Evolutionary conservation across 2,888 invertebrate genomes (phyloP).

Genomic region (Tuta absoluta): DNA sequence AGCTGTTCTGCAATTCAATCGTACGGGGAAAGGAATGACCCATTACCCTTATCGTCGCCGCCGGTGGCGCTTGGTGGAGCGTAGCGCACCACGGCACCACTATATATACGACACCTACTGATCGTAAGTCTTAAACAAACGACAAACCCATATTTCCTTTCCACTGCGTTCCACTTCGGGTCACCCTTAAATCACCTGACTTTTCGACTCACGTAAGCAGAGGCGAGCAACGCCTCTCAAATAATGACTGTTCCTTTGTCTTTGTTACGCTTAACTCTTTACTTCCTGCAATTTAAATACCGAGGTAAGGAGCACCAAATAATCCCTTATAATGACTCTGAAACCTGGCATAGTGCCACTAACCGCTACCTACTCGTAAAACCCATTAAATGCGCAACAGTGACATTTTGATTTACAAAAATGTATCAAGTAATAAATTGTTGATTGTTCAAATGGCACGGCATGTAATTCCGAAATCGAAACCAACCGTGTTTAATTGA

Average conservation of each 20-base stretch:
- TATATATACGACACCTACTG: slow-evolving; percentile 28
- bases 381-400: slow-evolving; percentile 49
- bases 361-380: slow-evolving; percentile 50
- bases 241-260: slow-evolving; percentile 30
- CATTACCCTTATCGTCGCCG: slow-evolving; percentile 51
- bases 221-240: slow-evolving; percentile 29
- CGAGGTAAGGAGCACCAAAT: slow-evolving; percentile 24
- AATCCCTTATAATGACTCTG: slow-evolving; percentile 35
- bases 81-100: slow-evolving; percentile 1
- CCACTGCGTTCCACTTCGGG: slow-evolving; percentile 33
- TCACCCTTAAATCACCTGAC: slow-evolving; percentile 34
- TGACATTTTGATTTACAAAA: slow-evolving; percentile 63
- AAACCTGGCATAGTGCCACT: slow-evolving; percentile 47
- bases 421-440: slow-evolving; percentile 58
- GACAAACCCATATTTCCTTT: slow-evolving; percentile 34
- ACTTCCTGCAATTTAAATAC: slow-evolving; percentile 28
- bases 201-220: slow-evolving; percentile 30
- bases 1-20: slow-evolving; percentile 72
- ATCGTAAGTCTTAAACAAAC: slow-evolving; percentile 35
- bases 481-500: slow-evolving; percentile 72
- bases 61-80: not conserved
- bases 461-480: slow-evolving; percentile 62
- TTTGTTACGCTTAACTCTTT: slow-evolving; percentile 27
- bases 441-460: slow-evolving; percentile 62
- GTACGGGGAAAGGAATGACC: slow-evolving; percentile 64